Base-by-base conservation (phyloP, 2,797 vertebrate genomes). In the Oreochromis mossambicus region DNA sequence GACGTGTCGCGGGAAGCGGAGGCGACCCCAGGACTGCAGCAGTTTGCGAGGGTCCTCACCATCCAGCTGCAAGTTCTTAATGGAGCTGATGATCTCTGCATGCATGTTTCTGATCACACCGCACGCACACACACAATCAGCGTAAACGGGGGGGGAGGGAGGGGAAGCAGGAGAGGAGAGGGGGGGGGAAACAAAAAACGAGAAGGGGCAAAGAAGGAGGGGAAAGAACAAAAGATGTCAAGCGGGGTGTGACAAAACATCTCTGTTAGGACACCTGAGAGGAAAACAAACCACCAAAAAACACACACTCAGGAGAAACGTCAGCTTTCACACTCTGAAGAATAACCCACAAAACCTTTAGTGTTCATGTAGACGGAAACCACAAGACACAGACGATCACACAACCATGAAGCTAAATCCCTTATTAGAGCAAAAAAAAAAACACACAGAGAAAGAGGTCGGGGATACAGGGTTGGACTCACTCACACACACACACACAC, bases 1-100 rank as follows among this genome's bases (percentile, higher is more conserved):
- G 94, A 97, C 92, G 95, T 97, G 95, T 88, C 96, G 96, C 85
- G 98, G 97, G 93, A 96, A 97, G 91, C 97, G 97, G 83, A 98
- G 97, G 80, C 97, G 97, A 94, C 95, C 97, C 96, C 98, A 98
- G 79, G 97, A 98, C 94, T 97, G 98, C 87, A 99, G 97, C 89
- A 99, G 97, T 96, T 96, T 97, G 90, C 97, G 96, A 85, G 98
- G 98, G 96, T 98, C 98, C 93, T 97, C 98, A 48, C 97, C 97
- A 94, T 98, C 98, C 97, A 98, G 96, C 87, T 97, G 98, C 94
- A 99, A 97, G 96, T 97, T 98, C 97, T 98, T 98, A 95, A 99
- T 98, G 94, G 97, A 98, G 95, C 95, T 97, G 97, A 99, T 98
- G 96, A 99, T 98, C 97, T 99, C 97, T 88, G 97, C 97, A 97